Base-by-base conservation (phyloP, 1,140 invertebrate genomes). In the Belonocnema kinseyi region DNA sequence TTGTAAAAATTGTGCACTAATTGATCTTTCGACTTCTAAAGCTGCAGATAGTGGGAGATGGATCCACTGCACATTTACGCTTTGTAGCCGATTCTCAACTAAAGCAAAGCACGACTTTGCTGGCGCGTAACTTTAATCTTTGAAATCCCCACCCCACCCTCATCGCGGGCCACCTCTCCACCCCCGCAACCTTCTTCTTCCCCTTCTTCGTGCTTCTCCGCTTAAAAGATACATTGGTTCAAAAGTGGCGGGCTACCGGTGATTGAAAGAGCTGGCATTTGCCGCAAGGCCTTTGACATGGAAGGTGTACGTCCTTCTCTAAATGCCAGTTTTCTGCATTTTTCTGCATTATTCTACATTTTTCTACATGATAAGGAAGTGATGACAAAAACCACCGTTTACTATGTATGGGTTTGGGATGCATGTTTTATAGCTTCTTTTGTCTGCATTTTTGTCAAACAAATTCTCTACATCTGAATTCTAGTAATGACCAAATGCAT, bases 111-210 rank as follows among this genome's bases (percentile, higher is more conserved):
- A 51, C 77, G 82, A 66, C 82, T 84, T 82, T 76, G 76, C 82
- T 76, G 77, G 85, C 81, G 83, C 82, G 77, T 81, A 77, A 86
- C 79, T 83, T 80, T 87, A 88, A 86, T 88, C 87, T 87, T 88
- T 80, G 81, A 84, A 83, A 85, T 83, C 85, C 87, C 87, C 85
- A 86, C 85, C 87, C 87, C 85, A 86, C 87, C 81, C 84, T 84
- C 74, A 80, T 84, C 81, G 81, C 85, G 83, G 79, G n/a, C 61
- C 71, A 50, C 17, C 26, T 52, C 21, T 82, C 50, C 77, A 76
- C 76, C 80, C 73, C 17, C 10, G 16, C 33, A 40, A 73, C 70
- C 78, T 56, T 61, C 53, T 51, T 21, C 50, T 73, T 74, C 80
- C 26, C 46, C 58, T 74, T 76, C 54, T 40, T 82, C 80, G 75